Percentiles rank a stretch among this genome's conserved stretches.
These are phyloP conservation scores for Pseudorhombus dupliciocellatus DNA, from an alignment of 2,113 vertebrate species.

Conservation along the genomic window DNA sequence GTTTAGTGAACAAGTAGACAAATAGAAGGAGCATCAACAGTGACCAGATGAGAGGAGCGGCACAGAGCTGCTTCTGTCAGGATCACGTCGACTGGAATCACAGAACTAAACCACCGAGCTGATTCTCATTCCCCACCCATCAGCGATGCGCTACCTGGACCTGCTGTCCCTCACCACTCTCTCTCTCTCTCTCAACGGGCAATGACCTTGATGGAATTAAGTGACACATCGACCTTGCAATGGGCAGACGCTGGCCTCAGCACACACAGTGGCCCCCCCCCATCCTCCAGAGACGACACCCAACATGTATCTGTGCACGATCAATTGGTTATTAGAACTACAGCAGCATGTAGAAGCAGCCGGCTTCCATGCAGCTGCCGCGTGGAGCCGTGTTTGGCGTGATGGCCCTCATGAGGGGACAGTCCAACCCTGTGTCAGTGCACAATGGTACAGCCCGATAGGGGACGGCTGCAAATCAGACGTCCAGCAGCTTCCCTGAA, in stretches of 20 bases:
- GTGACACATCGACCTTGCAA: constrained; percentile 27
- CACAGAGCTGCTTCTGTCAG: not conserved
- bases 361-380: constrained; percentile 47
- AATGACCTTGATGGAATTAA: constrained; percentile 65
- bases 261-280: constrained; percentile 11
- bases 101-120: constrained; percentile 71
- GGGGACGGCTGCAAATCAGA: constrained; percentile 48
- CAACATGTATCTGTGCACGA: constrained; percentile 38
- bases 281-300: constrained; percentile 39
- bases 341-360: constrained; percentile 48
- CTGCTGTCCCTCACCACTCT: constrained; percentile 54
- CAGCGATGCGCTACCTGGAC: constrained; percentile 57
- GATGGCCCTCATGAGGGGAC: constrained; percentile 61
- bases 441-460: constrained; percentile 43
- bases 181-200: constrained; percentile 28
- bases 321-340: constrained; percentile 51
- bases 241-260: constrained; percentile 5
- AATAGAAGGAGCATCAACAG: not conserved
- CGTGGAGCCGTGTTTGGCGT: constrained; percentile 53
- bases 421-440: constrained; percentile 42
- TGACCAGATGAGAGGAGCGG: constrained; percentile 27
- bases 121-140: constrained; percentile 59
- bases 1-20: not conserved
- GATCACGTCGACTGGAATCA: constrained; percentile 63
- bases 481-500: constrained; percentile 63